Percentiles rank a stretch among this genome's conserved stretches.
phyloP scores from a whole-genome alignment of 2,113 vertebrate genomes.

The Dissostichus mawsoni region DNA sequence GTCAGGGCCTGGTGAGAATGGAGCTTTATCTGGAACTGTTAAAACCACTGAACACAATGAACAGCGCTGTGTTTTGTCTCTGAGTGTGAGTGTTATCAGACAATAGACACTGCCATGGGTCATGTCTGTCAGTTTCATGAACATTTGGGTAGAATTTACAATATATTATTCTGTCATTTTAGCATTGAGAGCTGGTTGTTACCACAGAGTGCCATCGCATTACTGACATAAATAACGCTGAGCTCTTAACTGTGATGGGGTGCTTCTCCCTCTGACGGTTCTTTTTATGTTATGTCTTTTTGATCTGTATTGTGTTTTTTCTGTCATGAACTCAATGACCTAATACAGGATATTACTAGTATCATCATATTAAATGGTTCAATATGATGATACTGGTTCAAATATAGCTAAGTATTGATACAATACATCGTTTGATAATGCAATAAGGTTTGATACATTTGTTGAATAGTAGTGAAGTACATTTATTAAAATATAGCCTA shows the following conservation, averaged over 20 bases:
- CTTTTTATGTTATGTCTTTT: not conserved
- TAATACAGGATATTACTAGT: too few relatives aligned
- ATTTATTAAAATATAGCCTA: too few relatives aligned
- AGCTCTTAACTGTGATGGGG: not conserved
- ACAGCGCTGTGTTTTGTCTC: constrained; percentile 69
- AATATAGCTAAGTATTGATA: too few relatives aligned
- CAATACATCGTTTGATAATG: too few relatives aligned
- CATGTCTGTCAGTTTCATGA: constrained; percentile 36
- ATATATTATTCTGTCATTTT: constrained; percentile 6
- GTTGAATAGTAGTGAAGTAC: too few relatives aligned
- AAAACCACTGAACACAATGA: constrained; percentile 58
- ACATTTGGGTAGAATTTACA: constrained; percentile 39
- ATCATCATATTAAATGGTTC: too few relatives aligned
- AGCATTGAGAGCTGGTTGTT: not conserved
- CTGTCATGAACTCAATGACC: too few relatives aligned
- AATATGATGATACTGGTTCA: too few relatives aligned
- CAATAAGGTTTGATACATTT: too few relatives aligned
- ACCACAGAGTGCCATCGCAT: constrained; percentile 15
- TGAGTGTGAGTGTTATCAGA: constrained; percentile 49
- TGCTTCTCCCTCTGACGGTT: not conserved
- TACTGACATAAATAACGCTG: not conserved
- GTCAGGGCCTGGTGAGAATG: constrained; percentile 79
- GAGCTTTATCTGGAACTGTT: constrained; percentile 81
- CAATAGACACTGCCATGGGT: constrained; percentile 46
- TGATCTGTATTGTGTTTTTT: too few relatives aligned